Percentiles rank a stretch among this genome's conserved stretches.
phyloP scores from a whole-genome alignment of 2,113 vertebrate species.

The Dolichotis patagonum region DNA sequence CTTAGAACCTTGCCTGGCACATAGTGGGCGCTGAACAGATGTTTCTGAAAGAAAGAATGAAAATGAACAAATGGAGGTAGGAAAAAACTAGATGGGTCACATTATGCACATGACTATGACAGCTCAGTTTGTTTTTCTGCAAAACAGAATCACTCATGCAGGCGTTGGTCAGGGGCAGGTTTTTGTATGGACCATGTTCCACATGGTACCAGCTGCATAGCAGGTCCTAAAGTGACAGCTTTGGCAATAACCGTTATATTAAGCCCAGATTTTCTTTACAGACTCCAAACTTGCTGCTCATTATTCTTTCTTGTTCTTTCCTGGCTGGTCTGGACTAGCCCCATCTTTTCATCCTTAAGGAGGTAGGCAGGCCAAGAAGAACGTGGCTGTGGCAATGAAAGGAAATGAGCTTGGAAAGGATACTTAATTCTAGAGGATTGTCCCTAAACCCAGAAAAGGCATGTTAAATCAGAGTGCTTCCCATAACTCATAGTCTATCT shows the following conservation, averaged over 20 bases:
- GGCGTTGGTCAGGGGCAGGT: neutral
- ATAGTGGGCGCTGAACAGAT: neutral
- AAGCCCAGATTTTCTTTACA: neutral
- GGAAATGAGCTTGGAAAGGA: constrained; percentile 73
- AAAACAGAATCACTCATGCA: neutral
- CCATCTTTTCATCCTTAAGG: neutral
- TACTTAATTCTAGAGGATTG: constrained; percentile 82
- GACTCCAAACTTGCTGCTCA: neutral
- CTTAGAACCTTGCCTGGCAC: neutral
- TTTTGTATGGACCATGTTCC: neutral
- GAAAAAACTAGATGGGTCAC: neutral
- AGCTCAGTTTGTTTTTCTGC: neutral
- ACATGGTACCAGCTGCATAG: neutral
- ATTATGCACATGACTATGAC: neutral
- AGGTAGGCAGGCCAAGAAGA: neutral
- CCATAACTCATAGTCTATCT: constrained; percentile 89
- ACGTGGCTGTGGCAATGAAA: constrained; percentile 17
- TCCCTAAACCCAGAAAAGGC: constrained; percentile 83
- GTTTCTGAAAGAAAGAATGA: neutral
- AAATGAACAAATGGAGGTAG: neutral
- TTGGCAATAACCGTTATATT: neutral
- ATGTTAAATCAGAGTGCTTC: constrained; percentile 84
- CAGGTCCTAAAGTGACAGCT: neutral
- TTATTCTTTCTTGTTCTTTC: neutral
- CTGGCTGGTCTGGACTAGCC: neutral